Conservation (phyloP, 2,797 vertebrate genomes). For the Dendrocincla fuliginosa region DNA sequence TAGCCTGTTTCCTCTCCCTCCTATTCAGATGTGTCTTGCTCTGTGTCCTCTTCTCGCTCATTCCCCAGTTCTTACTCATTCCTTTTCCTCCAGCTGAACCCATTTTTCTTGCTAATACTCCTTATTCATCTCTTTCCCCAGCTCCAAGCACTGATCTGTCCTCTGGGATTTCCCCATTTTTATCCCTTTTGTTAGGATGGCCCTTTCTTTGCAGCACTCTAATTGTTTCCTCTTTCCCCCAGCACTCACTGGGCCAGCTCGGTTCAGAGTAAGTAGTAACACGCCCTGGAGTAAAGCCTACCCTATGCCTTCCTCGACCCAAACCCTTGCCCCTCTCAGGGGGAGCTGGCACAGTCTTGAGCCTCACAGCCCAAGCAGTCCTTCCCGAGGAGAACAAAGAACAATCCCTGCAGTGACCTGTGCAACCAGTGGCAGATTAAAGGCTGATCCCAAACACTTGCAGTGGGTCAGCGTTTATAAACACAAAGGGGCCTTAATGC, state of each 20-base stretch:
- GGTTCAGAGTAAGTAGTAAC: not conserved
- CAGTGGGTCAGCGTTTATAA: not conserved
- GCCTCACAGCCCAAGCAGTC: not conserved
- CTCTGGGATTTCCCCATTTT: slow-evolving; percentile 16
- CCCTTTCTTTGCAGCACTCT: not conserved
- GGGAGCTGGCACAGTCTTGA: not conserved
- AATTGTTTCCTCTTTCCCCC: not conserved
- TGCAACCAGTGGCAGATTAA: slow-evolving; percentile 4
- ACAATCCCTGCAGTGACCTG: not conserved
- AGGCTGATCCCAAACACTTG: slow-evolving; percentile 22
- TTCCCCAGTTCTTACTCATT: not conserved
- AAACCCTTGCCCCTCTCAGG: accelerated
- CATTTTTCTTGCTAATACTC: not conserved
- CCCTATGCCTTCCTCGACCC: not conserved
- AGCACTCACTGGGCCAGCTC: not conserved
- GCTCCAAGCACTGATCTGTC: not conserved
- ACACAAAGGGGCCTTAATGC: slow-evolving; percentile 15
- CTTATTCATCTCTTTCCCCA: not conserved
- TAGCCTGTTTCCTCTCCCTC: not conserved
- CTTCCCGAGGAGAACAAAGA: not conserved
- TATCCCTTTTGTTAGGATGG: not conserved
- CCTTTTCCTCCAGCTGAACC: not conserved
- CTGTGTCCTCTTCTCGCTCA: not conserved
- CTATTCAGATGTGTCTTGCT: not conserved
- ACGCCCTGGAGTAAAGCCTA: not conserved